phyloP scores from a whole-genome alignment of 2,797 vertebrate species.

The Orestias chungarensis region DNA sequence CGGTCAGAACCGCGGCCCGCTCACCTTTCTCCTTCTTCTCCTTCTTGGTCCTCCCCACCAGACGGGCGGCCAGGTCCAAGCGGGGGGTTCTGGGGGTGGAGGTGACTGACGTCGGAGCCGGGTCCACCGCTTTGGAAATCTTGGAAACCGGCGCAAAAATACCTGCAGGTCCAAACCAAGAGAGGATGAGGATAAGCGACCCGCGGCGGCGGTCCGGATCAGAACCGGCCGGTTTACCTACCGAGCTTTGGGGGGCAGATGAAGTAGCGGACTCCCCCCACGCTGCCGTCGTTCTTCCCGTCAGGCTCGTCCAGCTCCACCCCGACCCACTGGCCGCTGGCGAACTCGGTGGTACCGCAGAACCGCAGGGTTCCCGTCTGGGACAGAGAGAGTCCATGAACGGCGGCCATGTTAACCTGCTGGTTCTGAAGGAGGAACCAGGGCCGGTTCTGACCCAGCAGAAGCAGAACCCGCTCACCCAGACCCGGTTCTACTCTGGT shows the following conservation, averaged over 20 bases:
- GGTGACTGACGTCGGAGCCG: constrained; percentile 84
- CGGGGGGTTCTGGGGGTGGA: constrained; percentile 89
- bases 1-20: rapidly evolving
- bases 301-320: constrained; percentile 92
- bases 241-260: constrained; percentile 93
- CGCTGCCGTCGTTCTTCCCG: constrained; percentile 93
- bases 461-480: too few relatives aligned
- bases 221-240: constrained; percentile 34
- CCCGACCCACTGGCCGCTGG: constrained; percentile 94
- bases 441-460: too few relatives aligned
- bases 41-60: constrained; percentile 87
- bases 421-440: too few relatives aligned
- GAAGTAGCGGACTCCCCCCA: constrained; percentile 92
- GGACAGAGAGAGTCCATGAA: too few relatives aligned
- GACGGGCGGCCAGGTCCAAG: constrained; percentile 86
- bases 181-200: neutral
- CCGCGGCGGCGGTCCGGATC: neutral
- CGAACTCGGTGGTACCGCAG: constrained; percentile 93
- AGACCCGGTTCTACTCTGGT: too few relatives aligned
- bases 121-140: constrained; percentile 85
- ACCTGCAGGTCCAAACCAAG: constrained; percentile 68
- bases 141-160: constrained; percentile 92
- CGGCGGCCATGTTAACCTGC: too few relatives aligned
- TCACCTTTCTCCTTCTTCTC: constrained; percentile 76
- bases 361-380: constrained; percentile 90